These are phyloP conservation scores for Tortrix viridana DNA, from an alignment of 2,888 invertebrate species.

Conservation along the genomic window DNA sequence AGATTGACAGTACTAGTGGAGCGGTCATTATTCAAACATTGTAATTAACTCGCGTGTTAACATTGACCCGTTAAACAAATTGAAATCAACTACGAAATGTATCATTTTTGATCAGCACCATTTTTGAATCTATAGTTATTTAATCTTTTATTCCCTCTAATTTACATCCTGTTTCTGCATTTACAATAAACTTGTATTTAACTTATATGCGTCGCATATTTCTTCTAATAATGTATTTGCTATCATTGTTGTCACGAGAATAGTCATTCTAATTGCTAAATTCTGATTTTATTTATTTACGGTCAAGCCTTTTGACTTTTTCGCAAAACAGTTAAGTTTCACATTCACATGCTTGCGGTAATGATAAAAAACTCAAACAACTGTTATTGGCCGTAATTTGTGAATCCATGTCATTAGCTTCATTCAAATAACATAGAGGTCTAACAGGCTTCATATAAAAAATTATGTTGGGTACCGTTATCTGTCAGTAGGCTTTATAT, in stretches of 20 bases:
- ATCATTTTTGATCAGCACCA: conserved; percentile 21
- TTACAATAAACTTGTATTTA: too few species aligned
- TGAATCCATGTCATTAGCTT: conserved; percentile 35
- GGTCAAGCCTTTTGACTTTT: neutral
- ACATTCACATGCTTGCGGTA: neutral
- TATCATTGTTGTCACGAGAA: neutral
- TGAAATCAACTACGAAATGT: conserved; percentile 51
- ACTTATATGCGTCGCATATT: too few species aligned
- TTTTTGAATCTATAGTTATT: conserved; percentile 14
- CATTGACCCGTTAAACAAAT: conserved; percentile 70
- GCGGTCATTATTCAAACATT: conserved; percentile 37
- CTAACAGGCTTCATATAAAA: conserved; percentile 53
- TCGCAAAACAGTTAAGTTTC: conserved; percentile 2
- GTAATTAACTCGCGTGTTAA: conserved; percentile 47
- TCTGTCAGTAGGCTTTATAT: conserved; percentile 71
- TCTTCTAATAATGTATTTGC: too few species aligned
- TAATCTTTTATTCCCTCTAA: neutral
- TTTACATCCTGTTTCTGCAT: neutral
- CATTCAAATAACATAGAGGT: conserved; percentile 34
- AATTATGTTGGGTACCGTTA: conserved; percentile 72
- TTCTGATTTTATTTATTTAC: neutral
- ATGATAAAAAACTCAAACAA: conserved; percentile 7
- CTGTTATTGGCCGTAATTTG: conserved; percentile 36
- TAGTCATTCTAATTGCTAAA: neutral
- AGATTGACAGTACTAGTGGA: conserved; percentile 42